Evolutionary conservation across 1,140 invertebrate genomes (phyloP).

Genomic region (Chrysopa pallens): DNA sequence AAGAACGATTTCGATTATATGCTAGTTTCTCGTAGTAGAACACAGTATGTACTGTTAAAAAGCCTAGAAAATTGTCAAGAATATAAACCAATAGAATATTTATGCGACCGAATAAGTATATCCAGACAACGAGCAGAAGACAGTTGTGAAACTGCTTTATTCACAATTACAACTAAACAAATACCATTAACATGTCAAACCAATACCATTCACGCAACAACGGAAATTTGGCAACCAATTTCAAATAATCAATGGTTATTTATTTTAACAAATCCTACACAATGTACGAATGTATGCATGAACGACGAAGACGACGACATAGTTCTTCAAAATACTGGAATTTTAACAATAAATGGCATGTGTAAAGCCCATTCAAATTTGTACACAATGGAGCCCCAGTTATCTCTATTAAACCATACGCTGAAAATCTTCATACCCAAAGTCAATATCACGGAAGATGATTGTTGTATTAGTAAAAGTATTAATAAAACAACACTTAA

Average conservation of each 20-base stretch:
- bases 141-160: background rate
- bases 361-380: conserved; percentile 1
- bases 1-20: no score
- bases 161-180: background rate
- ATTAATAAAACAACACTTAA: background rate
- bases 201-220: background rate
- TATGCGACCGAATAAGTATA: background rate
- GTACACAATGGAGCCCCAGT: background rate
- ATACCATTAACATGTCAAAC: background rate
- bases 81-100: no score
- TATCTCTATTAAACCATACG: background rate
- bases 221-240: conserved; percentile 1
- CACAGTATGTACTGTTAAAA: no score
- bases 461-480: background rate
- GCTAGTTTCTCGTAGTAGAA: no score
- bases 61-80: no score
- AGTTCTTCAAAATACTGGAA: background rate
- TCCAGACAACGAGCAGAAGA: background rate
- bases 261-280: conserved; percentile 1
- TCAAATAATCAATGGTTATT: no score
- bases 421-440: background rate
- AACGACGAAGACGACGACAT: background rate
- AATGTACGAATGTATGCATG: background rate
- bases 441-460: conserved; percentile 1
- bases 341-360: background rate